phyloP scores from a whole-genome alignment of 1,140 invertebrate species.

The Palaemon carinicauda region DNA sequence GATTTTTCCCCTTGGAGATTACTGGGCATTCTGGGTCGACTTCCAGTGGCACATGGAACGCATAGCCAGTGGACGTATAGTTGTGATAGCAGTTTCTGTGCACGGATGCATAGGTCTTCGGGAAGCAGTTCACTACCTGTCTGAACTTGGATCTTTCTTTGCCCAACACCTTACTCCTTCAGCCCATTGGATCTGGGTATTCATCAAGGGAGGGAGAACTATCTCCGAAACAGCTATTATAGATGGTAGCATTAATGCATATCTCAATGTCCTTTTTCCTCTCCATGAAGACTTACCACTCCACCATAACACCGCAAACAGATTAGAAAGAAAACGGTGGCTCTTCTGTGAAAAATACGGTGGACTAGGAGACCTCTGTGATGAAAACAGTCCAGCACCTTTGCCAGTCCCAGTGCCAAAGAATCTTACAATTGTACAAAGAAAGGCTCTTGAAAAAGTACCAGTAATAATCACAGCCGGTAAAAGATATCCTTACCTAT shows the following conservation, averaged over 20 bases:
- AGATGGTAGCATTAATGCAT: background rate
- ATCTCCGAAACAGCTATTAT: slow-evolving; percentile 43
- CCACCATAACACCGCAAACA: too few relatives aligned
- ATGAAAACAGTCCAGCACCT: slow-evolving; percentile 30
- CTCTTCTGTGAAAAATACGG: slow-evolving; percentile 25
- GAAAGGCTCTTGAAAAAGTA: slow-evolving; percentile 27
- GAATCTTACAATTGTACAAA: background rate
- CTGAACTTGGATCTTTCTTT: slow-evolving; percentile 39
- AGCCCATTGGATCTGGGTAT: slow-evolving; percentile 57
- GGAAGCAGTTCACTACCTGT: slow-evolving; percentile 6
- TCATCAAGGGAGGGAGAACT: slow-evolving; percentile 57
- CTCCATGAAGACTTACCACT: background rate
- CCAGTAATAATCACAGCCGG: slow-evolving; percentile 46
- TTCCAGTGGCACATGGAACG: slow-evolving; percentile 49
- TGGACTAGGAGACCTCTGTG: slow-evolving; percentile 44
- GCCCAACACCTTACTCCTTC: slow-evolving; percentile 34
- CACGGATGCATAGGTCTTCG: slow-evolving; percentile 41
- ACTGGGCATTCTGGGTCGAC: slow-evolving; percentile 48
- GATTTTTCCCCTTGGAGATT: slow-evolving; percentile 40
- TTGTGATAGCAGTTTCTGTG: slow-evolving; percentile 24
- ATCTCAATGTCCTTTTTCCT: too few relatives aligned
- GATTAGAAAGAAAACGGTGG: slow-evolving; percentile 16
- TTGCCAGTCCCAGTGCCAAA: slow-evolving; percentile 20
- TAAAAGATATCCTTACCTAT: slow-evolving; percentile 40
- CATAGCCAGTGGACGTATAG: slow-evolving; percentile 27